Base-by-base conservation (phyloP, 1,140 invertebrate genomes). In the Odontomachus brunneus region DNA sequence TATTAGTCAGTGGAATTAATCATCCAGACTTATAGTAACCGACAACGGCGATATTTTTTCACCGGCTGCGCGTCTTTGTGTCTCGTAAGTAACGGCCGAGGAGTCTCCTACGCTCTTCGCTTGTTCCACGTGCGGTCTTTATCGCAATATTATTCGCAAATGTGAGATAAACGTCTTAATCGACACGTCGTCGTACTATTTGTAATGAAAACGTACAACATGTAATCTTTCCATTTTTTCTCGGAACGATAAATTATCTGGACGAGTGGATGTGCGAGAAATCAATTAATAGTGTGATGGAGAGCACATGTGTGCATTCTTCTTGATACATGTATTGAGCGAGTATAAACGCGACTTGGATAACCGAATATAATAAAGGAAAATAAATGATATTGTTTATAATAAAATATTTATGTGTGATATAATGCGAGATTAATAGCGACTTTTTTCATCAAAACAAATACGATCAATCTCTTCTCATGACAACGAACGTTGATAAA, bases 1-100 rank as follows among this genome's bases (percentile, higher is more conserved):
- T 55, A 78, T 78, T 78, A 78, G 62, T 78, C 62, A 78, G 29
- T 38, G 49, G 29, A 44, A 67, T 78, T 78, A 78, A 67, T 78
- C 74, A 67, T 67, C 19, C 15, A 29, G 19, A 24, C 49, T 78
- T 67, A 78, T 66, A 17, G 29, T 22, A 63, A 76, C 29, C 29
- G 29, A 5, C 48, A 15, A 29, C 53, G 22, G 29, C 29, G 74
- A 44, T 33, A 51, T 26, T 22, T 53, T 67, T 38, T 53, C 65
- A 24, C 22, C 57, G 26, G 26, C 1, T 15, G 14, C 59, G 11
- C 22, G 17, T 55, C 62, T 19, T 33, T 15, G 11, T 76, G 66
- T 38, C 62, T 55, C 26, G 19, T 24, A 53, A 12, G 19, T 38
- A 38, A 22, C 14, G 15, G 19, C 62, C 29, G 26, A 24, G 14